These are phyloP conservation scores for Ridgeia piscesae DNA, from an alignment of 1,140 invertebrate genomes.

Conservation along the genomic window DNA sequence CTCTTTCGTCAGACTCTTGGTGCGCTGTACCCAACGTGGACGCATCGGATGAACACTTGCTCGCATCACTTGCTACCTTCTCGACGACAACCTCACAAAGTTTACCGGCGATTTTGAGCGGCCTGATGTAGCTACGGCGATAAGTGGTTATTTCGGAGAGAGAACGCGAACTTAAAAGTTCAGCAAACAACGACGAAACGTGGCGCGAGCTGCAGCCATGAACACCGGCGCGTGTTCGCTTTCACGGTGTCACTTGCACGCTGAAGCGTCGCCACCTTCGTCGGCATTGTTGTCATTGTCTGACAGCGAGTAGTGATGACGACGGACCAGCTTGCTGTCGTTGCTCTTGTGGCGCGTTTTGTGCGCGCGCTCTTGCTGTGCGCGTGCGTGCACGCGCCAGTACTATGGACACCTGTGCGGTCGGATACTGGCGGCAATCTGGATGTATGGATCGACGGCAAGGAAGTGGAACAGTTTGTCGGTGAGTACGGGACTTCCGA, in stretches of 20 bases:
- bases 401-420: background rate
- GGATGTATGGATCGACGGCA: background rate
- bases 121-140: background rate
- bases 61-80: background rate
- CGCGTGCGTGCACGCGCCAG: background rate
- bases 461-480: background rate
- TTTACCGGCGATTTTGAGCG: background rate
- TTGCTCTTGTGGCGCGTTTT: background rate
- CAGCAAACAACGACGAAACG: background rate
- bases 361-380: background rate
- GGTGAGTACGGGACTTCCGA: background rate
- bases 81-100: background rate
- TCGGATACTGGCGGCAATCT: background rate
- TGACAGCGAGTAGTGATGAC: background rate
- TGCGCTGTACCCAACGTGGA: background rate
- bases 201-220: background rate
- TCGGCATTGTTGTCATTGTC: background rate
- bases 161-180: background rate
- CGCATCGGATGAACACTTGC: background rate
- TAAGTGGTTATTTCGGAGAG: background rate
- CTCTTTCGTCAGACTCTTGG: background rate
- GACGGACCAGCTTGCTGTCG: background rate
- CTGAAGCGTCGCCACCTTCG: background rate
- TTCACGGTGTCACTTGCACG: background rate
- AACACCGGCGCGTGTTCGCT: background rate